A percentile compares a stretch with the other conserved stretches of the same genome.
phyloP scores from a whole-genome alignment of 2,113 vertebrate species.

The Globicephala melas region DNA sequence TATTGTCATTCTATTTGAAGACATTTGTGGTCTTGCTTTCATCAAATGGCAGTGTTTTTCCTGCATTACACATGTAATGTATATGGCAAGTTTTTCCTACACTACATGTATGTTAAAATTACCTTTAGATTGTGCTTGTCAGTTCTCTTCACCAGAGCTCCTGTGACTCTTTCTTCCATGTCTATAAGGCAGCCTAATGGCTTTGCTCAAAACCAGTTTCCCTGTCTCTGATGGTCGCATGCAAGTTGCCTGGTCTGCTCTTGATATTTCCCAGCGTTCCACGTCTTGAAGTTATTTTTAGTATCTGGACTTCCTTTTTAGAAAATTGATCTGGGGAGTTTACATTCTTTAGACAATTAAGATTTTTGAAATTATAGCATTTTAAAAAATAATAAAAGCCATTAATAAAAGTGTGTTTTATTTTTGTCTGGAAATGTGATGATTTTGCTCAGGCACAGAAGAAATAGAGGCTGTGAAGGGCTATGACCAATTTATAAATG shows the following conservation, averaged over 20 bases:
- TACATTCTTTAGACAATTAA: constrained; percentile 38
- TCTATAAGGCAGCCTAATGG: not conserved
- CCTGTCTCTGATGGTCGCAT: not conserved
- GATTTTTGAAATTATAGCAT: constrained; percentile 47
- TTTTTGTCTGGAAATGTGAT: constrained; percentile 37
- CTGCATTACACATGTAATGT: not conserved
- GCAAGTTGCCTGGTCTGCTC: constrained; percentile 41
- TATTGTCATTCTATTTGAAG: not conserved
- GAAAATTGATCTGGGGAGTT: constrained; percentile 40
- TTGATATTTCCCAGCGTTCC: constrained; percentile 10
- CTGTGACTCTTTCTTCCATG: not conserved
- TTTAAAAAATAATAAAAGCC: constrained; percentile 51
- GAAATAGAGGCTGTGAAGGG: constrained; percentile 4
- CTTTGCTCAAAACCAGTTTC: not conserved
- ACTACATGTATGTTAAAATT: not conserved
- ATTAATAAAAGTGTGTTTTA: constrained; percentile 29
- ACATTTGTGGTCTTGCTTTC: not conserved
- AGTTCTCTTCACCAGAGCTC: not conserved
- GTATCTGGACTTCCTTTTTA: constrained; percentile 41
- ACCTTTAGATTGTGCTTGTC: not conserved
- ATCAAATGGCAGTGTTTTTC: not conserved
- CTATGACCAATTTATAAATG: constrained; percentile 16
- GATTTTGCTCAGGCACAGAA: constrained; percentile 25
- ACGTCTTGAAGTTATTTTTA: constrained; percentile 63
- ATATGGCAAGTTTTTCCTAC: not conserved